Base-by-base conservation (phyloP, 2,113 vertebrate genomes). In the Orycteropus afer region DNA sequence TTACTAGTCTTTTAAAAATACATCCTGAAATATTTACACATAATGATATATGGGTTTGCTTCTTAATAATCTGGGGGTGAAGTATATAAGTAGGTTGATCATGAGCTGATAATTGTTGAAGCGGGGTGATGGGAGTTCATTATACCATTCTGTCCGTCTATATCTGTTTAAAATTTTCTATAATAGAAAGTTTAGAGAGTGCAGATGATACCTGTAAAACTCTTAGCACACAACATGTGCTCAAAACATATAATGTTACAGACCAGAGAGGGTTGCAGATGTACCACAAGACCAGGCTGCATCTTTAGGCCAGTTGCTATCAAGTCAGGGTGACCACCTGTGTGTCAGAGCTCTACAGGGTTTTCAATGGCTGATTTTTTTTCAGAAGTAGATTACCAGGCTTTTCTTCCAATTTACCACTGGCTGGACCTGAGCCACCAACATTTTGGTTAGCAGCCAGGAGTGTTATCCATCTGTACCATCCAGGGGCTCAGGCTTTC, bases 11-110 rank as follows among this genome's bases (percentile, higher is more conserved):
- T n/a, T n/a, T n/a, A n/a, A n/a, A n/a, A n/a, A n/a, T n/a, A n/a
- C n/a, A n/a, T n/a, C n/a, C n/a, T 74, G 47, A 53, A 94, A 76
- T 76, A 45, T 22, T 93, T 63, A 80, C 23, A 80, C 59, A 85
- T 95, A 65, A 73, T 37, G n/a, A 67, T 67, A 88, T 14, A 27
- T 63, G 34, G 34, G 49, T 89, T 63, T 79, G 55, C 47, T 81
- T 90, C 37, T 67, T 57, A 95, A 84, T 57, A 65, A 37, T 63
- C 45, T 73, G 59, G 22, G 74, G 29, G 40, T 80, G 77, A 67
- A 12, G 12, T 55, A 59, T 10, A 7, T 9, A 45, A 5, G 20
- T 77, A 61, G 17, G n/a, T 13, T 71, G 57, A 65, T 10, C 34
- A 25, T 13, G 25, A 90, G 34, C 11, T 88, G 42, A 18, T 89